These are phyloP conservation scores for Gastrophysa polygoni DNA, from an alignment of 2,888 invertebrate genomes.

Conservation along the genomic window DNA sequence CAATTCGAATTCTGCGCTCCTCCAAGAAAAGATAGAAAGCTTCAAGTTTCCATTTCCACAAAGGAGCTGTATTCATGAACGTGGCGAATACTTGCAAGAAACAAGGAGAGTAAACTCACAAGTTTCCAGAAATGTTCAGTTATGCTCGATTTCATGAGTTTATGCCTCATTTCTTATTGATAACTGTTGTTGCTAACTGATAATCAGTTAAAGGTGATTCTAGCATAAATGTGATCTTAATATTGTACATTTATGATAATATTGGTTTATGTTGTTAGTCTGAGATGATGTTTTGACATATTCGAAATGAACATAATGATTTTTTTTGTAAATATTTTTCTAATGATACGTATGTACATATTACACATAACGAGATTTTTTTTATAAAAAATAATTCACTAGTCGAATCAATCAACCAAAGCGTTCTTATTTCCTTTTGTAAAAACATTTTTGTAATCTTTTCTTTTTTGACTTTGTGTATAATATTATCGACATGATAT, in stretches of 20 bases:
- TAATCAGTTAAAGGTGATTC: constrained; percentile 49
- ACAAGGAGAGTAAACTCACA: too few relatives aligned
- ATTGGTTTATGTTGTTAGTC: constrained; percentile 3
- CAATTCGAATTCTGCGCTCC: too few relatives aligned
- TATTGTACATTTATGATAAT: constrained; percentile 27
- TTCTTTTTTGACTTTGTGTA: constrained; percentile 28
- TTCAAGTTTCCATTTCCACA: too few relatives aligned
- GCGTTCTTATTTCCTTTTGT: constrained; percentile 45
- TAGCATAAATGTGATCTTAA: constrained; percentile 47
- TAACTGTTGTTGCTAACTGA: constrained; percentile 48
- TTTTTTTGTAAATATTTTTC: constrained; percentile 32
- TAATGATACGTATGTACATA: constrained; percentile 34
- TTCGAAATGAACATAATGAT: constrained; percentile 7
- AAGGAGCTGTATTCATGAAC: too few relatives aligned
- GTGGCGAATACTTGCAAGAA: too few relatives aligned
- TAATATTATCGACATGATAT: constrained; percentile 31
- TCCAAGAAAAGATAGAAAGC: too few relatives aligned
- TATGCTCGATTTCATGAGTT: constrained; percentile 5
- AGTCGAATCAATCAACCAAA: constrained; percentile 59
- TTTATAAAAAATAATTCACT: constrained; percentile 49
- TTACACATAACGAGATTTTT: constrained; percentile 32
- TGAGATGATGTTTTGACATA: neutral
- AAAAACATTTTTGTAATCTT: constrained; percentile 37
- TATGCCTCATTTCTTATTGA: constrained; percentile 18
- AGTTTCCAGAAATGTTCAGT: too few relatives aligned